Evolutionary conservation across 53 echinoderm and acorn worm genomes (phyloP).

Genomic region (Holothuria leucospilota): DNA sequence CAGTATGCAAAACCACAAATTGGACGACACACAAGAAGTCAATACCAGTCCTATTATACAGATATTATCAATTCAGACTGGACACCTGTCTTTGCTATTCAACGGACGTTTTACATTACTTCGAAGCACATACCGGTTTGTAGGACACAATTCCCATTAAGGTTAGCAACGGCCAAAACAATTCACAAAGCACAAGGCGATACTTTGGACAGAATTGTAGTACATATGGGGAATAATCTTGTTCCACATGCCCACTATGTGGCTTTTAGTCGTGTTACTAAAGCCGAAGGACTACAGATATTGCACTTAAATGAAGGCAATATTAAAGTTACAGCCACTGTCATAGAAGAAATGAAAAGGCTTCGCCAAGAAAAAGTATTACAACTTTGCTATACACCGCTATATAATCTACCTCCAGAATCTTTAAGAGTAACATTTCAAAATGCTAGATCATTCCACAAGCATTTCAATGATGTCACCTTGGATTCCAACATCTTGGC

Average conservation of each 20-base stretch:
- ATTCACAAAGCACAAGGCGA: constrained; percentile 56
- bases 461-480: constrained; percentile 22
- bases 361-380: background rate
- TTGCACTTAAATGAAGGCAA: constrained; percentile 36
- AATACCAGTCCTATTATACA: background rate
- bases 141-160: background rate
- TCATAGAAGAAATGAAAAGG: constrained; percentile 45
- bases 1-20: background rate
- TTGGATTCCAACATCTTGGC: constrained; percentile 45
- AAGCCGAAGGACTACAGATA: constrained; percentile 31
- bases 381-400: constrained; percentile 44
- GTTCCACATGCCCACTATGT: constrained; percentile 15
- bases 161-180: too few relatives aligned
- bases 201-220: constrained; percentile 28
- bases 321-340: constrained; percentile 30
- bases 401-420: background rate
- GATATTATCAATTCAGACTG: background rate
- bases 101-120: background rate
- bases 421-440: constrained; percentile 23
- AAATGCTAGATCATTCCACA: constrained; percentile 56
- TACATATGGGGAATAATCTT: constrained; percentile 11
- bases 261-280: constrained; percentile 24
- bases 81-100: background rate
- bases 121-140: background rate
- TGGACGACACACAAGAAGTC: background rate